Evolutionary conservation across 2,797 vertebrate species (phyloP).

Genomic region (Spatula clypeata): DNA sequence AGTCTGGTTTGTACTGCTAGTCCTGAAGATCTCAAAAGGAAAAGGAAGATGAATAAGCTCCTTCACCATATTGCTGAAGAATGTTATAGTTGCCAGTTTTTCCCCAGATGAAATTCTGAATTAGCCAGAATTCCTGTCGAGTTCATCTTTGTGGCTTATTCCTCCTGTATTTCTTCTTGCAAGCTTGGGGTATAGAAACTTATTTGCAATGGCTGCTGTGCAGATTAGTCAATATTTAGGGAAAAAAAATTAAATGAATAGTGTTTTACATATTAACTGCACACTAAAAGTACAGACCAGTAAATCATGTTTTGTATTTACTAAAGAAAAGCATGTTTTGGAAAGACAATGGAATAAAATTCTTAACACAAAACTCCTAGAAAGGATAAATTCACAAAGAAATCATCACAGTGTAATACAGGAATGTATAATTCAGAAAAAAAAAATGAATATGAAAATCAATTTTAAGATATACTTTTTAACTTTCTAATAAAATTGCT

Average conservation of each 20-base stretch:
- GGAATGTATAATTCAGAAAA: neutral
- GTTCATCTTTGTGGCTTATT: neutral
- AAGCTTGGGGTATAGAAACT: neutral
- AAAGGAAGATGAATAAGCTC: neutral
- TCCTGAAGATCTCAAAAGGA: neutral
- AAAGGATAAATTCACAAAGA: neutral
- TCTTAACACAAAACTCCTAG: neutral
- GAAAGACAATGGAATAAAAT: neutral
- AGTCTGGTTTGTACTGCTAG: neutral
- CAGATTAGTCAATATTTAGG: neutral
- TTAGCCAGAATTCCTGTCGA: neutral
- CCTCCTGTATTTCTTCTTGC: neutral
- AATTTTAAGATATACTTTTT: conserved; percentile 28
- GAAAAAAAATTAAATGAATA: neutral
- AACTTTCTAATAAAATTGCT: conserved; percentile 58
- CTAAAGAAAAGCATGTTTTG: neutral
- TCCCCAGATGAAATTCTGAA: neutral
- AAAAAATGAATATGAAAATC: neutral
- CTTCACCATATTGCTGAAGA: neutral
- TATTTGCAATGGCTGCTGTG: neutral
- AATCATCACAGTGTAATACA: neutral
- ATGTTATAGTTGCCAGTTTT: neutral
- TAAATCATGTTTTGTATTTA: neutral
- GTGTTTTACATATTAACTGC: neutral
- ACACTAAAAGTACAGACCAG: neutral